A percentile compares a stretch with the other conserved stretches of the same genome.
These are phyloP conservation scores for Coptodon bakossiorum DNA, from an alignment of 2,113 vertebrate species.

Conservation along the genomic window DNA sequence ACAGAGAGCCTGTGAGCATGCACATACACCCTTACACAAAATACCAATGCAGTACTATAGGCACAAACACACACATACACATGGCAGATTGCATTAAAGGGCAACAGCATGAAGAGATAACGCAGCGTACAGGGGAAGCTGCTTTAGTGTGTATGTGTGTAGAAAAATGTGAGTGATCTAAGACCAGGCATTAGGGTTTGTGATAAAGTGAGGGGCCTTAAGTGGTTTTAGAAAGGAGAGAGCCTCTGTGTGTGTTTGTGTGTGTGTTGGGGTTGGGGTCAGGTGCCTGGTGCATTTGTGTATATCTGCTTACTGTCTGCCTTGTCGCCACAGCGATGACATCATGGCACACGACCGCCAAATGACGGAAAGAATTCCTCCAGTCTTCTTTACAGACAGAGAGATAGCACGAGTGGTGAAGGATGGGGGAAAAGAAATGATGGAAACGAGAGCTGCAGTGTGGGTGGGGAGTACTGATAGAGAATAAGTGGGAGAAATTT, in stretches of 20 bases:
- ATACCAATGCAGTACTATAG: background rate
- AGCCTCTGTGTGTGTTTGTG: background rate
- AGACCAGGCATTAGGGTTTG: conserved; percentile 47
- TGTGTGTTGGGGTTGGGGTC: conserved; percentile 31
- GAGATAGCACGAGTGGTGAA: conserved; percentile 11
- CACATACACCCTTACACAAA: background rate
- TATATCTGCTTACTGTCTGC: conserved; percentile 59
- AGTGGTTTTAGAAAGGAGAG: conserved; percentile 53
- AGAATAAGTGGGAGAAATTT: background rate
- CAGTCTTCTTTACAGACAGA: background rate
- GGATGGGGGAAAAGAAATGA: background rate
- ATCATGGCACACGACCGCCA: conserved; percentile 56
- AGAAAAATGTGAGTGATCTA: conserved; percentile 46
- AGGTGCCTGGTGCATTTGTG: conserved; percentile 52
- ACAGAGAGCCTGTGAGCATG: conserved; percentile 23
- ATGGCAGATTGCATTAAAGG: background rate
- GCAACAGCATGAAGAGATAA: conserved; percentile 40
- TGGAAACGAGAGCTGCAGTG: background rate
- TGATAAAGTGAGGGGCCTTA: conserved; percentile 58
- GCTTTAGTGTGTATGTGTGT: conserved; percentile 8
- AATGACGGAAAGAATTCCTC: conserved; percentile 53
- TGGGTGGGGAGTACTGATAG: background rate
- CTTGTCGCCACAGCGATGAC: conserved; percentile 52
- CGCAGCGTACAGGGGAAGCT: conserved; percentile 11
- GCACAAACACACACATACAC: background rate